phyloP scores from a whole-genome alignment of 2,797 vertebrate genomes.

The Spheniscus humboldti region DNA sequence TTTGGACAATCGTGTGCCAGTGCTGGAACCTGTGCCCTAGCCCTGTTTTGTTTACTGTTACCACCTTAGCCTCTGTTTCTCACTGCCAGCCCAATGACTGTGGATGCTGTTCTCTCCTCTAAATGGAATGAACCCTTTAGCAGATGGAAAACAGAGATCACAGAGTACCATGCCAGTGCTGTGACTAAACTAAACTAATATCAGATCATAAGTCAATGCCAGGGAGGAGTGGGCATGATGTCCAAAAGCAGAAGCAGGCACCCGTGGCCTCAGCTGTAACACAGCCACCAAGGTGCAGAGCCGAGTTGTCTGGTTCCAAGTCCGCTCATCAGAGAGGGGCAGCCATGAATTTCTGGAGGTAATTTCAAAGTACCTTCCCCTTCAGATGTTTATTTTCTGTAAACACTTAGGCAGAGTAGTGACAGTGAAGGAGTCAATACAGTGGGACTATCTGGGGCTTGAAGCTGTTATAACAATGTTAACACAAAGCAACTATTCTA shows the following conservation, averaged over 20 bases:
- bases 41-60: neutral
- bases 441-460: neutral
- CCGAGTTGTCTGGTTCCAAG: neutral
- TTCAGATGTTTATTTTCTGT: neutral
- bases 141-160: neutral
- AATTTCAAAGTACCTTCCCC: neutral
- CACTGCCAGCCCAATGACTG: neutral
- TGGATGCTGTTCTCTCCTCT: neutral
- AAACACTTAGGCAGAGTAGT: neutral
- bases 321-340: neutral
- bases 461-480: neutral
- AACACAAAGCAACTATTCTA: neutral
- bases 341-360: neutral
- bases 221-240: neutral
- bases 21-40: neutral
- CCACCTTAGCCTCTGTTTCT: neutral
- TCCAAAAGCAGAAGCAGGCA: neutral
- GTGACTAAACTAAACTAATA: neutral
- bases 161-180: neutral
- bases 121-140: neutral
- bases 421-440: neutral
- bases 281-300: neutral
- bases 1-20: neutral
- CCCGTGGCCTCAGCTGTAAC: neutral
- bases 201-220: neutral